These are phyloP conservation scores for Lithophane ornitopus DNA, from an alignment of 2,888 invertebrate genomes.

Conservation along the genomic window DNA sequence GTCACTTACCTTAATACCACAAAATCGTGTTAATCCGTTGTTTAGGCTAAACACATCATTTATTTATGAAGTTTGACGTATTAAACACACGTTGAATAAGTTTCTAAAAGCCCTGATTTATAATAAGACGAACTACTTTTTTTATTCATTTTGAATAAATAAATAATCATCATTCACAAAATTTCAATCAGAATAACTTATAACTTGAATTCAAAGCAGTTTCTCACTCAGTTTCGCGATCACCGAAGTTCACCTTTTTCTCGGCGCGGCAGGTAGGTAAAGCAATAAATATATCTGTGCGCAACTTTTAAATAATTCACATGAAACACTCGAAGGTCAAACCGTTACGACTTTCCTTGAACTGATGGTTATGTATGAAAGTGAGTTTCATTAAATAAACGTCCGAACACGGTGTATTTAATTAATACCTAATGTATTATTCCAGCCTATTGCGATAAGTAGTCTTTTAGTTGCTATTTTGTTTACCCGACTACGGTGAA, in stretches of 20 bases:
- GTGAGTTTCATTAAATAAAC: not conserved
- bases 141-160: not conserved
- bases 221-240: conserved; percentile 43
- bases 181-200: conserved; percentile 29
- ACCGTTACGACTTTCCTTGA: conserved; percentile 25
- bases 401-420: not conserved
- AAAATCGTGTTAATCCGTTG: too few relatives aligned
- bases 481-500: too few relatives aligned
- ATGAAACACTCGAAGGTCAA: conserved; percentile 39
- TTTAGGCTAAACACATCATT: too few relatives aligned
- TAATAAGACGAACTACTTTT: not conserved
- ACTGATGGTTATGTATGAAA: conserved; percentile 1
- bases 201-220: conserved; percentile 18
- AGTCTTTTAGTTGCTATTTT: too few relatives aligned
- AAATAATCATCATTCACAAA: conserved; percentile 5
- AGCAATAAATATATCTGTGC: conserved; percentile 66
- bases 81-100: too few relatives aligned
- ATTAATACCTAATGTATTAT: not conserved
- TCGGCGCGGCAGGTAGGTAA: conserved; percentile 37
- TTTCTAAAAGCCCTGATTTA: too few relatives aligned
- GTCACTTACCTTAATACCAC: too few relatives aligned
- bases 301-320: conserved; percentile 69
- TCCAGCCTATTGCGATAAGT: not conserved
- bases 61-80: too few relatives aligned
- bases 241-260: conserved; percentile 48